Conservation (phyloP, 1,140 invertebrate species). For the Ladona fulva region DNA sequence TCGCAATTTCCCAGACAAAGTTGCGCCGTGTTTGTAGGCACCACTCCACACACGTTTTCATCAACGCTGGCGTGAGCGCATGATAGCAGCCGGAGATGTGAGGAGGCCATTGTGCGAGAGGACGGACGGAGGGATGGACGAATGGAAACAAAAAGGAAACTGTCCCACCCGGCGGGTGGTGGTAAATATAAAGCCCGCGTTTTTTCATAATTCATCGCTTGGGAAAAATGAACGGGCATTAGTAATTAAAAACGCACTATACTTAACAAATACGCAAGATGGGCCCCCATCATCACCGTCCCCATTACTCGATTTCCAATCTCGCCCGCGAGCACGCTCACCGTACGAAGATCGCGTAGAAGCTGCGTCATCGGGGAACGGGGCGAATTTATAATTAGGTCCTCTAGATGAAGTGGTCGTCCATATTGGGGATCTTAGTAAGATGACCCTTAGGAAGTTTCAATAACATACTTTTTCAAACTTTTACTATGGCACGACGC, state of each 20-base stretch:
- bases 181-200: background rate
- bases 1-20: slow-evolving; percentile 8
- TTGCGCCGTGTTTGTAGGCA: slow-evolving; percentile 6
- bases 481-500: too few species aligned
- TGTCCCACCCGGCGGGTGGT: background rate
- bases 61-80: background rate
- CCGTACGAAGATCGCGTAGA: too few species aligned
- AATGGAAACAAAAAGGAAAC: background rate
- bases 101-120: background rate
- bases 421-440: too few species aligned
- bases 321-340: too few species aligned
- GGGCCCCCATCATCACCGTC: too few species aligned
- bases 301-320: too few species aligned
- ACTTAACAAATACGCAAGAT: too few species aligned
- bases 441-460: too few species aligned
- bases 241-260: background rate
- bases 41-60: slow-evolving; percentile 7
- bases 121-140: background rate
- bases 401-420: too few species aligned
- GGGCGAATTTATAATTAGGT: too few species aligned
- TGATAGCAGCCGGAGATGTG: background rate
- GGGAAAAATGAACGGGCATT: background rate
- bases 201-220: background rate
- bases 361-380: too few species aligned
- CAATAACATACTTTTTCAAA: too few species aligned